Evolutionary conservation across 2,113 vertebrate genomes (phyloP).

Genomic region (Dolichotis patagonum): DNA sequence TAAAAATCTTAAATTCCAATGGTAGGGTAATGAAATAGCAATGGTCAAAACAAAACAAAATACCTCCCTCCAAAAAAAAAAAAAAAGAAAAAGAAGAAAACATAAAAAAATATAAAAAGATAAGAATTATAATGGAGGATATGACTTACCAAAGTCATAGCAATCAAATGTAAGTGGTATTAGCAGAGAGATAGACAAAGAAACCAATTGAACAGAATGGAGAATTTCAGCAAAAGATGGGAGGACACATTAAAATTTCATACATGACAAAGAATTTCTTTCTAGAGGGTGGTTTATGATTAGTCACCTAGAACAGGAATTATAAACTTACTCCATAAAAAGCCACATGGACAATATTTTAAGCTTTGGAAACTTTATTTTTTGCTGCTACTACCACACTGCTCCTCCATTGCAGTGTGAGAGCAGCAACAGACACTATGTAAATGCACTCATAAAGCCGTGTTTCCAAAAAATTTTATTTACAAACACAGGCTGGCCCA

Average conservation of each 20-base stretch:
- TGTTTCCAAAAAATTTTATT: conserved; percentile 68
- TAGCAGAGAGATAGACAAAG: conserved; percentile 33
- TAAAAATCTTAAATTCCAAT: conserved; percentile 68
- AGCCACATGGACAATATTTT: neutral
- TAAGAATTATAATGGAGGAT: conserved; percentile 6
- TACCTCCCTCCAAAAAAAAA: neutral
- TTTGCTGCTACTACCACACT: neutral
- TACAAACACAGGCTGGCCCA: neutral
- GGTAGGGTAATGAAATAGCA: conserved; percentile 39
- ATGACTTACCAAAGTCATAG: conserved; percentile 20
- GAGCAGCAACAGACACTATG: neutral
- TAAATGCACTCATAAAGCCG: neutral
- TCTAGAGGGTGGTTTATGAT: neutral
- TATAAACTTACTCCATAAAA: neutral
- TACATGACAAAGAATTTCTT: conserved; percentile 41
- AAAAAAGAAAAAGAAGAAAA: neutral
- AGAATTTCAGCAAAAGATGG: conserved; percentile 10
- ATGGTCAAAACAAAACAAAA: neutral
- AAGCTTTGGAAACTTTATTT: neutral
- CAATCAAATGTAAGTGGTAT: conserved; percentile 48
- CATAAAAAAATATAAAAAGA: neutral
- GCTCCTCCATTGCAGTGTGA: neutral
- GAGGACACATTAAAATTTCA: conserved; percentile 36
- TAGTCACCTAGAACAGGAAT: neutral
- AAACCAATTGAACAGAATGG: conserved; percentile 11